These are phyloP conservation scores for Lycaon pictus DNA, from an alignment of 2,113 vertebrate genomes.

Conservation along the genomic window DNA sequence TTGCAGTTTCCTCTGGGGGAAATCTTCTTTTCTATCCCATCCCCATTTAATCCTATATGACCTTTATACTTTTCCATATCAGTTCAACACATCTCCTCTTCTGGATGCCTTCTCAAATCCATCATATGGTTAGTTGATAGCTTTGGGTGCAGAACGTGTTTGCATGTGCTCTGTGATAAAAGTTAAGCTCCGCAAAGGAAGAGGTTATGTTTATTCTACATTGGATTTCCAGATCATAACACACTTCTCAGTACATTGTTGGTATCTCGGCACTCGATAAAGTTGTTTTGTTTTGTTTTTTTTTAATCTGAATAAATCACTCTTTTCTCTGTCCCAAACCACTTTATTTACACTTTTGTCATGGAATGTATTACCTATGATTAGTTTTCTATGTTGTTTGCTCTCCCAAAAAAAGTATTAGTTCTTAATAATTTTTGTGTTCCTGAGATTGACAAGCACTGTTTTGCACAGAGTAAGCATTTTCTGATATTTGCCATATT, in stretches of 20 bases:
- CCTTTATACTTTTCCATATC: not conserved
- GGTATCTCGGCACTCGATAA: not conserved
- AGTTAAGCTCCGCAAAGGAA: not conserved
- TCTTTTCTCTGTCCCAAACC: not conserved
- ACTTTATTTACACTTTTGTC: not conserved
- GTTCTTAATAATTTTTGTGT: not conserved
- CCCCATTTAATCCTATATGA: not conserved
- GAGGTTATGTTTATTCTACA: not conserved
- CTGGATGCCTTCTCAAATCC: not conserved
- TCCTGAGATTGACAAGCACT: not conserved
- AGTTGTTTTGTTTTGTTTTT: no score
- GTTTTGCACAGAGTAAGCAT: not conserved
- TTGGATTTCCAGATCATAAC: not conserved
- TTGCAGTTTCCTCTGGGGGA: not conserved
- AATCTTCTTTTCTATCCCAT: not conserved
- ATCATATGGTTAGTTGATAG: not conserved
- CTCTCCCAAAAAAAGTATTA: conserved; percentile 25
- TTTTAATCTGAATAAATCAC: not conserved
- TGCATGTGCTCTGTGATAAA: not conserved
- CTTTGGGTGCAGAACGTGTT: not conserved
- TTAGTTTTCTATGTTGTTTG: not conserved
- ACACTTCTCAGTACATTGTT: not conserved
- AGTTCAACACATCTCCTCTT: not conserved
- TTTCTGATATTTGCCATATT: not conserved
- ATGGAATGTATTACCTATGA: not conserved